A percentile compares a stretch with the other conserved stretches of the same genome.
These are phyloP conservation scores for Rutpela maculata DNA, from an alignment of 2,888 invertebrate genomes.

Conservation along the genomic window DNA sequence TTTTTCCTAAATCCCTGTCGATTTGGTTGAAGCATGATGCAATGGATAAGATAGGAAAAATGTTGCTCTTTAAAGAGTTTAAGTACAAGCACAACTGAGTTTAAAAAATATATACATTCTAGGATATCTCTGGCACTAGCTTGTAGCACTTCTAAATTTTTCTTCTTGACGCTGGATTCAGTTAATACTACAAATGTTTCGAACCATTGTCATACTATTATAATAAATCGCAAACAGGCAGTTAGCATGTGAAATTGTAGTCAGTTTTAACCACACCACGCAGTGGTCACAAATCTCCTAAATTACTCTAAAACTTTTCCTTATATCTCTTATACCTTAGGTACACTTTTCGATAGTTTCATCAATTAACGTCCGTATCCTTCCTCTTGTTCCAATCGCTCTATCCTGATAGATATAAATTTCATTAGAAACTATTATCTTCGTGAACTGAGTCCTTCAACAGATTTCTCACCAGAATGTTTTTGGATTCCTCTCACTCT, in stretches of 20 bases:
- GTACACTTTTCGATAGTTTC: background rate
- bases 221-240: background rate
- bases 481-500: too few relatives aligned
- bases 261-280: background rate
- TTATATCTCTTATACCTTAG: background rate
- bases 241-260: background rate
- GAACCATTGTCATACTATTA: background rate
- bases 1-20: conserved; percentile 35
- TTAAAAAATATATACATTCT: too few relatives aligned
- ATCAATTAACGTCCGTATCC: background rate
- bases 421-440: too few relatives aligned
- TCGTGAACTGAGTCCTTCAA: too few relatives aligned
- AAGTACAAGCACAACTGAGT: too few relatives aligned
- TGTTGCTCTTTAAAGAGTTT: too few relatives aligned
- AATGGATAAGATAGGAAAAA: background rate
- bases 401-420: background rate
- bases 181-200: background rate
- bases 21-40: conserved; percentile 13
- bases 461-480: too few relatives aligned
- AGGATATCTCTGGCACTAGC: background rate
- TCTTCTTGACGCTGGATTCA: conserved; percentile 16
- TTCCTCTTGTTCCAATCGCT: background rate
- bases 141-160: conserved; percentile 31
- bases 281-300: background rate
- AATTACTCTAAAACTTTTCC: too few relatives aligned